Evolutionary conservation across 2,888 invertebrate genomes (phyloP).

Genomic region (Drosophila putrida): DNA sequence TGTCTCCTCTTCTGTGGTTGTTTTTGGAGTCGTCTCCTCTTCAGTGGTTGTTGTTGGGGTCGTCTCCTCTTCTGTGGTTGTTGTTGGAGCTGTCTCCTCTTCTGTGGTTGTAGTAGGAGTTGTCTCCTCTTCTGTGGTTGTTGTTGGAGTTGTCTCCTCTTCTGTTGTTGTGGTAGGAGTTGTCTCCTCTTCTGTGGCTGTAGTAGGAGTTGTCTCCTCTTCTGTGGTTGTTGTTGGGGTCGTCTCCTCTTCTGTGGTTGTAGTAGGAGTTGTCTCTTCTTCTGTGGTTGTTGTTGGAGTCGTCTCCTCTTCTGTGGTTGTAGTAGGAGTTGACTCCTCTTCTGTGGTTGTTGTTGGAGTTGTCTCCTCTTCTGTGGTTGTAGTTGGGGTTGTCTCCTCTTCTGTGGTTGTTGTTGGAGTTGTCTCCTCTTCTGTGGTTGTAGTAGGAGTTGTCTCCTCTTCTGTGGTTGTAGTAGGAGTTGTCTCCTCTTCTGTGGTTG

Average conservation of each 20-base stretch:
- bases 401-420: neutral
- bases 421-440: neutral
- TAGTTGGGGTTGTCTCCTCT: neutral
- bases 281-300: neutral
- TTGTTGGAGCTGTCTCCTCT: neutral
- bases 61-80: neutral
- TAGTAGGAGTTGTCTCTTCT: neutral
- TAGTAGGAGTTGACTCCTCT: neutral
- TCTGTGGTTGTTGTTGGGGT: neutral
- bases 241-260: neutral
- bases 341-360: neutral
- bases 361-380: neutral
- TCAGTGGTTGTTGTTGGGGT: neutral
- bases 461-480: neutral
- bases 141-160: neutral
- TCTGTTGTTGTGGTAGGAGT: neutral
- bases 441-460: neutral
- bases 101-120: neutral
- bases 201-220: neutral
- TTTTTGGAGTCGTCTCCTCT: neutral
- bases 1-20: neutral
- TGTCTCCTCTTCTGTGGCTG: neutral
- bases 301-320: neutral
- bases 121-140: neutral
- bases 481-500: neutral